A percentile compares a stretch with the other conserved stretches of the same genome.
phyloP scores from a whole-genome alignment of 2,797 vertebrate genomes.

The Eidolon dupreanum region DNA sequence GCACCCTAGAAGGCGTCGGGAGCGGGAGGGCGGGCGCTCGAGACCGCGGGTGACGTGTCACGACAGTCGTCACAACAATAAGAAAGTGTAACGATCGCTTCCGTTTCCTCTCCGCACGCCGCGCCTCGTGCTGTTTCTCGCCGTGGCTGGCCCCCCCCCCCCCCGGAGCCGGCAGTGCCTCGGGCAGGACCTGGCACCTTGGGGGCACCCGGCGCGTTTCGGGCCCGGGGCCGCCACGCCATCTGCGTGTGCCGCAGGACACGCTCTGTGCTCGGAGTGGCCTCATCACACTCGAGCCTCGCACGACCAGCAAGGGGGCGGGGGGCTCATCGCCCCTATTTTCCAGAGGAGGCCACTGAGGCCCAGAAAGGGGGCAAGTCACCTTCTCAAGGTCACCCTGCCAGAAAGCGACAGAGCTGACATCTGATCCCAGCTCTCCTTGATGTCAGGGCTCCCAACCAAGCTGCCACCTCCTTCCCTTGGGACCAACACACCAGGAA shows the following conservation, averaged over 20 bases:
- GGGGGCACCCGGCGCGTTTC: rapidly evolving
- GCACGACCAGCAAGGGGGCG: no score
- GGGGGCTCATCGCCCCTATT: not conserved
- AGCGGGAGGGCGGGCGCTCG: not conserved
- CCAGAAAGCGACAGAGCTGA: not conserved
- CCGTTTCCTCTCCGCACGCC: rapidly evolving
- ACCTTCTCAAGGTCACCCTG: not conserved
- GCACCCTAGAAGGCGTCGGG: not conserved
- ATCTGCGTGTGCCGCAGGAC: rapidly evolving
- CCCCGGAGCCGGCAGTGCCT: not conserved
- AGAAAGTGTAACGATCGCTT: rapidly evolving
- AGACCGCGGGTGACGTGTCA: rapidly evolving
- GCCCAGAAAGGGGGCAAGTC: not conserved
- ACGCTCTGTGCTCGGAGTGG: rapidly evolving
- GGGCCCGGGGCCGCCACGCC: rapidly evolving
- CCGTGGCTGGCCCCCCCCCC: no score
- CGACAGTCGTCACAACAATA: rapidly evolving
- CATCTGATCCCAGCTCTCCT: rapidly evolving
- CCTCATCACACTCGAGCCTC: rapidly evolving
- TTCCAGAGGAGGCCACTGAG: not conserved
- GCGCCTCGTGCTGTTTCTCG: rapidly evolving
- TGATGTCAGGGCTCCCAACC: rapidly evolving
- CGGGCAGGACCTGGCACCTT: rapidly evolving
- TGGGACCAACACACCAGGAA: not conserved
- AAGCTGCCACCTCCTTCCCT: not conserved